These are phyloP conservation scores for Stegodyphus dumicola DNA, from an alignment of 1,140 invertebrate genomes.

Conservation along the genomic window DNA sequence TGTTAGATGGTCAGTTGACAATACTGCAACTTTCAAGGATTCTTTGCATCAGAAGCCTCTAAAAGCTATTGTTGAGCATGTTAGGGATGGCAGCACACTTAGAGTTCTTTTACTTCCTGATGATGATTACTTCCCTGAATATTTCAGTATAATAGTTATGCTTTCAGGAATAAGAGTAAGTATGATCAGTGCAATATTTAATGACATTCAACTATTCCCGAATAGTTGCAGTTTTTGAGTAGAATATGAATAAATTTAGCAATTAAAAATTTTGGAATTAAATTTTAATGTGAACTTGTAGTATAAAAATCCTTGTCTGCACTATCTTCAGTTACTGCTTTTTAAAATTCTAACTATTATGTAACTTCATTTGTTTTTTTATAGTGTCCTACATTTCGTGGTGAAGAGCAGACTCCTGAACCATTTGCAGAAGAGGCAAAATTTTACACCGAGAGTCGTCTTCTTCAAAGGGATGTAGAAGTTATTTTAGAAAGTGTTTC, in stretches of 20 bases:
- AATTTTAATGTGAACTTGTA: too few species aligned
- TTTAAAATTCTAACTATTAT: too few species aligned
- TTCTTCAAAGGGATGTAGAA: slow-evolving; percentile 94
- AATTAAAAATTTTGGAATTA: too few species aligned
- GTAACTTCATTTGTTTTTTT: background rate
- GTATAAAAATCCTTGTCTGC: too few species aligned
- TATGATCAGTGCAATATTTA: background rate
- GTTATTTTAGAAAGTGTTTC: slow-evolving; percentile 80
- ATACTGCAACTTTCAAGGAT: slow-evolving; percentile 84
- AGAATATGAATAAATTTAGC: too few species aligned
- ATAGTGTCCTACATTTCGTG: slow-evolving; percentile 37
- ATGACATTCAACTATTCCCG: too few species aligned
- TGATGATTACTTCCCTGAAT: slow-evolving; percentile 25
- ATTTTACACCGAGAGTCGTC: slow-evolving; percentile 89
- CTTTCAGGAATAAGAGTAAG: slow-evolving; percentile 89
- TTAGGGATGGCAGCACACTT: slow-evolving; percentile 95
- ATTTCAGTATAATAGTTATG: slow-evolving; percentile 90
- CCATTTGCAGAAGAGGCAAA: slow-evolving; percentile 83
- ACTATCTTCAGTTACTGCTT: too few species aligned
- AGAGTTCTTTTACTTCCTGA: slow-evolving; percentile 86
- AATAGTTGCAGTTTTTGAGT: too few species aligned
- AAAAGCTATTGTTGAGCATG: slow-evolving; percentile 88
- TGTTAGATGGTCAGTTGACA: slow-evolving; percentile 88
- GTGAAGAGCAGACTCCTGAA: slow-evolving; percentile 72
- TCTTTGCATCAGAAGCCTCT: slow-evolving; percentile 82